Percentiles rank a stretch among this genome's conserved stretches.
These are phyloP conservation scores for Myotis brandtii DNA, from an alignment of 2,113 vertebrate genomes.

Conservation along the genomic window DNA sequence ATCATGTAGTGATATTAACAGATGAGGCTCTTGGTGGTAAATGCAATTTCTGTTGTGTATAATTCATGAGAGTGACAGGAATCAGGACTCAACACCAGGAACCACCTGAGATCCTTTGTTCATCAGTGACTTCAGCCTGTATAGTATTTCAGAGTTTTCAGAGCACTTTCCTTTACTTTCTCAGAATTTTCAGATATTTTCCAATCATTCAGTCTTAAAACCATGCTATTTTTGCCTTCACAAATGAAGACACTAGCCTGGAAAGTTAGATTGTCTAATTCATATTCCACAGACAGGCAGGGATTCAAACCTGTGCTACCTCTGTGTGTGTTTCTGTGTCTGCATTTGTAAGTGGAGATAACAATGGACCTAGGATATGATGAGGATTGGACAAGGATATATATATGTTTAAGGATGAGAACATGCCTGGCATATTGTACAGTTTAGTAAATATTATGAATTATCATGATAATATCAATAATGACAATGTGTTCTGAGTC, in stretches of 20 bases:
- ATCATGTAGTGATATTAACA: background rate
- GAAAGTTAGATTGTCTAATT: background rate
- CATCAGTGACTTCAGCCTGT: background rate
- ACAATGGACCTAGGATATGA: fast-evolving
- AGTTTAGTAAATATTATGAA: background rate
- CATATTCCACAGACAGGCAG: background rate
- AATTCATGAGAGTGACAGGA: background rate
- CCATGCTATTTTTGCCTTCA: background rate
- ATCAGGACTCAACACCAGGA: background rate
- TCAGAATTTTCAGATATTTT: background rate
- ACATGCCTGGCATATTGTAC: background rate
- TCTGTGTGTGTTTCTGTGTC: background rate
- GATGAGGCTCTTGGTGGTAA: background rate
- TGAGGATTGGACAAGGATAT: background rate
- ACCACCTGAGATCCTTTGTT: fast-evolving
- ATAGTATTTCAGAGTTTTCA: background rate
- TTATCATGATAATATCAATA: background rate
- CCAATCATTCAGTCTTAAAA: background rate
- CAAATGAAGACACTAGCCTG: background rate
- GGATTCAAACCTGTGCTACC: background rate
- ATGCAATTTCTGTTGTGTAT: background rate
- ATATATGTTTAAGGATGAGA: background rate
- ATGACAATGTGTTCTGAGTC: background rate
- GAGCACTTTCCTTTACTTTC: background rate
- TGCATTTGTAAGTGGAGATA: too few relatives aligned